A percentile compares a stretch with the other conserved stretches of the same genome.
Conservation (phyloP, 2,113 vertebrate genomes). For the Micronycteris hirsuta region DNA sequence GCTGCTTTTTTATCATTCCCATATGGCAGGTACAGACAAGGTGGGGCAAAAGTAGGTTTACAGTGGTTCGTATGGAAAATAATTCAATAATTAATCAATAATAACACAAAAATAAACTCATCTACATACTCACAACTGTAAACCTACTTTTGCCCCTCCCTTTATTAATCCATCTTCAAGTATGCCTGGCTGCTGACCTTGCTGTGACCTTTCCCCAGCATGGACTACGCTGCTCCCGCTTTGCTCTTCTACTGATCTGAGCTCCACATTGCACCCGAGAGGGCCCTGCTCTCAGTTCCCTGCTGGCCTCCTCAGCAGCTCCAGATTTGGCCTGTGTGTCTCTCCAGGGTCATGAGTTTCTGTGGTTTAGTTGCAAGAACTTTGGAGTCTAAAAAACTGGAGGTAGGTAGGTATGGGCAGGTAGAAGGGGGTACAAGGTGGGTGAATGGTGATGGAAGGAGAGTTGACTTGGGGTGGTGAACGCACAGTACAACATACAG, state of each 20-base stretch:
- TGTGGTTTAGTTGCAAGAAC: not conserved
- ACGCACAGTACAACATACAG: not conserved
- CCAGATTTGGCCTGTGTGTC: not conserved
- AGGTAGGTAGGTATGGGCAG: not conserved
- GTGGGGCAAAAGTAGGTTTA: not conserved
- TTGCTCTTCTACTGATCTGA: fast-evolving
- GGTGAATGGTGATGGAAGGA: not conserved
- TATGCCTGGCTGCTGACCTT: not conserved
- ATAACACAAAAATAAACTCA: not conserved
- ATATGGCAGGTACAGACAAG: not conserved
- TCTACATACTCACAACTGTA: not conserved
- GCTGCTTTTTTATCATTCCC: not conserved
- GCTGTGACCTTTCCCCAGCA: not conserved
- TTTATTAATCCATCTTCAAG: not conserved
- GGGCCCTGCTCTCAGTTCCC: not conserved
- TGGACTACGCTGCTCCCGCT: not conserved
- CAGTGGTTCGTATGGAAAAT: not conserved
- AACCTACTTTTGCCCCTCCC: not conserved
- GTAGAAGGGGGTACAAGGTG: not conserved
- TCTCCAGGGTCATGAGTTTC: not conserved
- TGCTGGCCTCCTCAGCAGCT: not conserved
- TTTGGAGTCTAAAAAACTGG: not conserved
- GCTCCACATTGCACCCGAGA: fast-evolving
- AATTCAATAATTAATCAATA: not conserved
- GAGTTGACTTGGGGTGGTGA: not conserved